Base-by-base conservation (phyloP, 2,113 vertebrate species). In the Calyptomena viridis region DNA sequence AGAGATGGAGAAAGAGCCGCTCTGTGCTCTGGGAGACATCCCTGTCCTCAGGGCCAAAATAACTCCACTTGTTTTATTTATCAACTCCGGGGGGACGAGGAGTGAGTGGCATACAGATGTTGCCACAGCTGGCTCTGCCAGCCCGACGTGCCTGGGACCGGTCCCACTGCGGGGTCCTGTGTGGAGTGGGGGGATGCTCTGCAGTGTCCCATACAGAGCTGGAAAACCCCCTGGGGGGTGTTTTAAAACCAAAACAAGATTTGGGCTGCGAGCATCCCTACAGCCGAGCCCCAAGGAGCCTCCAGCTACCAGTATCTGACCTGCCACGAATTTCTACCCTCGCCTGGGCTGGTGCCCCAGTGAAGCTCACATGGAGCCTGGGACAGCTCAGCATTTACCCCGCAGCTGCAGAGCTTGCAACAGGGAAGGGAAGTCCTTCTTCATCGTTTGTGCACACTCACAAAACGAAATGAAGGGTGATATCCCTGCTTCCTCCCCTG, bases 51-150 rank as follows among this genome's bases (percentile, higher is more conserved):
- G 55, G 89, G 97, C 97, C 95, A 97, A 97, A 98, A 97, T 90
- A 97, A 97, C 97, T 97, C 96, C 83, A 82, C 96, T 98, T 97
- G 97, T 96, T 96, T 97, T 96, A 97, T 97, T 98, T 94, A 98
- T 97, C 89, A 84, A 97, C 94, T 94, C 92, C 9, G 33, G 75
- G 94, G 87, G 85, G 42, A 53, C 35, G 5, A 64, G 35, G 30
- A 84, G 63, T 87, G 95, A 88, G 82, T 46, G 27, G 95, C 93
- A 97, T 96, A 73, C 97, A 97, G 97, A 97, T 95, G 89, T 96
- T 95, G 52, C 3, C 79, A 91, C 97, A 97, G 97, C 97, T 98
- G 97, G 91, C 80, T 55, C 52, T 82, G 79, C 58, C 13, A 5
- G 40, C 50, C 30, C 22, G 13, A 62, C 14, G 68, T 85, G 91